Conservation (phyloP, 2,797 vertebrate species). For the Peromyscus eremicus region DNA sequence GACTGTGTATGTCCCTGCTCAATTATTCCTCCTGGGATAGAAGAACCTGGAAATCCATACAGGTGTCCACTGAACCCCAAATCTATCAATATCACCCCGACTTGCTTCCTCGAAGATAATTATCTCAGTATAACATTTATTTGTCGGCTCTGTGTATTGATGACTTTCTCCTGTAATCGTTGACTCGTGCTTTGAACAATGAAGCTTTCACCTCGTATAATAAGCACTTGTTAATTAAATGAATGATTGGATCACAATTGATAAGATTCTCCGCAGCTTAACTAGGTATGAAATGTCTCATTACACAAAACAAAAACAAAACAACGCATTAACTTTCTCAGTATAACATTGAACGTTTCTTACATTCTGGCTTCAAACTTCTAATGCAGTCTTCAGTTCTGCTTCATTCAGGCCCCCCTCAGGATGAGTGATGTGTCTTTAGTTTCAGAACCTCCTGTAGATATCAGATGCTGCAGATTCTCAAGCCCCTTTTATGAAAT, state of each 20-base stretch:
- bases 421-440: not conserved
- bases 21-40: not conserved
- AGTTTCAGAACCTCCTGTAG: not conserved
- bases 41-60: not conserved
- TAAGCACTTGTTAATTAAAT: slow-evolving; percentile 49
- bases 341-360: not conserved
- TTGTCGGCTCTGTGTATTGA: not conserved
- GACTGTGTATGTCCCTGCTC: not conserved
- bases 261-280: slow-evolving; percentile 33
- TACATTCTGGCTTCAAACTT: not conserved
- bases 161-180: not conserved
- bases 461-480: too few species aligned
- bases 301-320: not conserved
- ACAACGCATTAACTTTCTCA: not conserved
- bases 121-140: not conserved
- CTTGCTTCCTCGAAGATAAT: not conserved
- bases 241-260: not conserved
- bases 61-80: not conserved
- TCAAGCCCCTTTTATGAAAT: not conserved
- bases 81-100: not conserved
- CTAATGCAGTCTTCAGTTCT: not conserved
- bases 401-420: not conserved
- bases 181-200: not conserved
- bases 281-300: slow-evolving; percentile 14
- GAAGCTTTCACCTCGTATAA: not conserved